Evolutionary conservation across 2,113 vertebrate species (phyloP).

Genomic region (Bagarius yarrelli): DNA sequence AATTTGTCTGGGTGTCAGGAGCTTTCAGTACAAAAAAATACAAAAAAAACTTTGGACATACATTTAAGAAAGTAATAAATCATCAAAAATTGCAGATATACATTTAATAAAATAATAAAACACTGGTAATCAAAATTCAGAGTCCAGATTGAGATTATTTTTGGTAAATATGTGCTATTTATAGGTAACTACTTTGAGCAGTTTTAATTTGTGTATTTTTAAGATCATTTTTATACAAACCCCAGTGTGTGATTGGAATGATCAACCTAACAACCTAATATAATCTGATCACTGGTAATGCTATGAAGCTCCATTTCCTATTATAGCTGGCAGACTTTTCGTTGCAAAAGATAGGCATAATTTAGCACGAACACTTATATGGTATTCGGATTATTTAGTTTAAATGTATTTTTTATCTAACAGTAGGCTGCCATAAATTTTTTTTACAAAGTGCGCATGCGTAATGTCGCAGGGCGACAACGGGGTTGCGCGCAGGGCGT

Average conservation of each 20-base stretch:
- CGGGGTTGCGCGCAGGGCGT: background rate
- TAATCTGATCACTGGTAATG: background rate
- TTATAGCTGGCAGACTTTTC: background rate
- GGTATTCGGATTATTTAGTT: background rate
- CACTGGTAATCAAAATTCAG: too few species aligned
- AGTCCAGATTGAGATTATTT: too few species aligned
- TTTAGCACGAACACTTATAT: background rate
- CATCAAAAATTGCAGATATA: too few species aligned
- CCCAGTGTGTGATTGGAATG: background rate
- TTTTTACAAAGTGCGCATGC: background rate
- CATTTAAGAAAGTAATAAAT: too few species aligned
- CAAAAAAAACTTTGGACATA: too few species aligned
- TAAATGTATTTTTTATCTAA: too few species aligned
- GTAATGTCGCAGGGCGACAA: background rate
- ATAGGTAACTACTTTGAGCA: too few species aligned
- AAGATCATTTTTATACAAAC: background rate
- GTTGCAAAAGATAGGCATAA: background rate
- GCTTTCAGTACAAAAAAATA: too few species aligned
- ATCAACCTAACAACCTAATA: background rate
- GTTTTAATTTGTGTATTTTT: background rate
- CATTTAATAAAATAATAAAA: too few species aligned
- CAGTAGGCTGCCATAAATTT: background rate
- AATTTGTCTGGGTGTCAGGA: too few species aligned
- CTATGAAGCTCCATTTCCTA: background rate
- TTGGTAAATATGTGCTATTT: too few species aligned